Evolutionary conservation across 2,888 invertebrate species (phyloP).

Genomic region (Spodoptera littoralis): DNA sequence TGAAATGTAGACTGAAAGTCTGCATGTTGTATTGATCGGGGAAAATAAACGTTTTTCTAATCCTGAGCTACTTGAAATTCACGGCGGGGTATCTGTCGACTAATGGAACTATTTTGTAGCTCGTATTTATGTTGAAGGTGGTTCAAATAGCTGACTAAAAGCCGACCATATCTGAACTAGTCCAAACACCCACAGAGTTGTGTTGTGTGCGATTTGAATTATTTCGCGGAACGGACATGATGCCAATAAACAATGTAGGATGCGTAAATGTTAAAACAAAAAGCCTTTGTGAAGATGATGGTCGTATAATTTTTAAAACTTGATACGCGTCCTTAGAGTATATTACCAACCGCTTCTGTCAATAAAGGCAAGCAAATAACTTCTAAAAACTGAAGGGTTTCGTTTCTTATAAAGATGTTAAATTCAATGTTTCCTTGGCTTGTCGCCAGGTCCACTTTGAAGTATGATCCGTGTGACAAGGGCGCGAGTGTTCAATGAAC

Average conservation of each 20-base stretch:
- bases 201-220: slow-evolving; percentile 18
- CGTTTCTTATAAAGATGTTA: slow-evolving; percentile 4
- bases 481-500: slow-evolving; percentile 25
- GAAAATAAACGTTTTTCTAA: slow-evolving; percentile 6
- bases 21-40: slow-evolving; percentile 20
- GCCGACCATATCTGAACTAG: slow-evolving; percentile 16
- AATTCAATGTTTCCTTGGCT: slow-evolving; percentile 20
- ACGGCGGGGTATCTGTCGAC: not conserved
- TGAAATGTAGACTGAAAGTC: slow-evolving; percentile 17
- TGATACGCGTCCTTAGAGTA: not conserved
- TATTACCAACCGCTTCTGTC: not conserved
- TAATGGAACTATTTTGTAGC: slow-evolving; percentile 5
- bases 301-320: not conserved
- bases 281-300: slow-evolving; percentile 7
- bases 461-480: slow-evolving; percentile 29
- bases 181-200: slow-evolving; percentile 12
- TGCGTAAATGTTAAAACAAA: slow-evolving; percentile 6
- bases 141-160: slow-evolving; percentile 8
- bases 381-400: slow-evolving; percentile 1
- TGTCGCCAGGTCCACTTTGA: slow-evolving; percentile 21
- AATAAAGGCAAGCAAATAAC: not conserved
- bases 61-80: not conserved
- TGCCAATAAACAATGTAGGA: slow-evolving; percentile 3
- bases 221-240: slow-evolving; percentile 29
- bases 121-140: not conserved